A percentile compares a stretch with the other conserved stretches of the same genome.
phyloP scores from a whole-genome alignment of 2,797 vertebrate species.

The Eospalax fontanierii region DNA sequence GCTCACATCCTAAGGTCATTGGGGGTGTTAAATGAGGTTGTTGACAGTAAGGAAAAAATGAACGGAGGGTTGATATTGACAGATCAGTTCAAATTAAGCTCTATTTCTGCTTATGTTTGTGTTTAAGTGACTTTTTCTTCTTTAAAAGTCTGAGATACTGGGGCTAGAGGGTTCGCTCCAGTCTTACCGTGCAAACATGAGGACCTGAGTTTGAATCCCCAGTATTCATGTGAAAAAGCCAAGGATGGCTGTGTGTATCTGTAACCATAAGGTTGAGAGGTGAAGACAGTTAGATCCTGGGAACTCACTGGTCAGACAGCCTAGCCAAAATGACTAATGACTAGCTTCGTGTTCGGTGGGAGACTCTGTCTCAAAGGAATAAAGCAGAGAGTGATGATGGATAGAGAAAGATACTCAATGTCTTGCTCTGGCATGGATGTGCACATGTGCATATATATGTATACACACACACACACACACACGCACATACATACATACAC shows the following conservation, averaged over 20 bases:
- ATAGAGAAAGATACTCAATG: not conserved
- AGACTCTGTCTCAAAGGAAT: not conserved
- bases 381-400: not conserved
- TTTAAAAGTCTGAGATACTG: slow-evolving; percentile 33
- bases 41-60: not conserved
- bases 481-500: not conserved
- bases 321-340: not conserved
- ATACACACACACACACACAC: not conserved
- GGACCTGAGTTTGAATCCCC: not conserved
- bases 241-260: not conserved
- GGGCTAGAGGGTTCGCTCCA: not conserved
- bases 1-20: not conserved
- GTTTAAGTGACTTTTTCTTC: not conserved
- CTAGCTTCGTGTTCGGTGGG: not conserved
- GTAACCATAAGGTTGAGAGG: not conserved
- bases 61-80: not conserved
- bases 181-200: not conserved
- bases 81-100: not conserved
- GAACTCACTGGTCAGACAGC: not conserved
- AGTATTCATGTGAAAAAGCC: not conserved
- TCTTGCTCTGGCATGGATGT: not conserved
- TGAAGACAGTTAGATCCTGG: not conserved
- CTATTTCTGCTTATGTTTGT: not conserved
- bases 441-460: not conserved
- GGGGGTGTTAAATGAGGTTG: not conserved